These are phyloP conservation scores for Anarrhichthys ocellatus DNA, from an alignment of 2,113 vertebrate genomes.

Conservation along the genomic window DNA sequence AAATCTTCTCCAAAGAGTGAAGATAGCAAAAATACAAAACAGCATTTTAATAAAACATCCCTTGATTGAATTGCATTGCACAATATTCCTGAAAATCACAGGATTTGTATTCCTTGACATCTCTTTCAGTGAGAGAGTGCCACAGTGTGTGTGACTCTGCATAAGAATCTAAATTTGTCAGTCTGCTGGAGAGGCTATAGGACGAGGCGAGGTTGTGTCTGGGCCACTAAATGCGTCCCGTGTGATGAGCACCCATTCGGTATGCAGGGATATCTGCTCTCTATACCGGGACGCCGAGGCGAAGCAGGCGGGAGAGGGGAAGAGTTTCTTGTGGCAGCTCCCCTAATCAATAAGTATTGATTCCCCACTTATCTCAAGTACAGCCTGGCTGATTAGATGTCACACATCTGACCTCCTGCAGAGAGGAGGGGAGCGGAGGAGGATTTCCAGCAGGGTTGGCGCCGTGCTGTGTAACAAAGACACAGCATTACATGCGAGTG, in stretches of 20 bases:
- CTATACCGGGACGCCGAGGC: slow-evolving; percentile 10
- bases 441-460: neutral
- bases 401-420: slow-evolving; percentile 52
- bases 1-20: neutral
- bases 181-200: slow-evolving; percentile 50
- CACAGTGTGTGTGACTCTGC: slow-evolving; percentile 23
- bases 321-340: slow-evolving; percentile 47
- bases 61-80: neutral
- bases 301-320: slow-evolving; percentile 15
- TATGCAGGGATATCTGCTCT: slow-evolving; percentile 64
- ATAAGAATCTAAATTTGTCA: slow-evolving; percentile 53
- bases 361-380: slow-evolving; percentile 70
- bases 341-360: slow-evolving; percentile 74
- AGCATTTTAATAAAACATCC: neutral
- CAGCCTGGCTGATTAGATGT: slow-evolving; percentile 66
- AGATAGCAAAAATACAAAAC: neutral
- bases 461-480: slow-evolving; percentile 19
- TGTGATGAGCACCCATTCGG: slow-evolving; percentile 38
- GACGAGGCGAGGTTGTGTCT: slow-evolving; percentile 66
- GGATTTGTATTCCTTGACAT: slow-evolving; percentile 2
- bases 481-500: neutral
- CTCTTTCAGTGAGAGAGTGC: slow-evolving; percentile 10
- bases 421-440: slow-evolving; percentile 2
- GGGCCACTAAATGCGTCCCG: slow-evolving; percentile 68
- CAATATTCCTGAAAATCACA: neutral